Evolutionary conservation across 2,113 vertebrate species (phyloP).

Genomic region (Eulacestoma nigropectus): DNA sequence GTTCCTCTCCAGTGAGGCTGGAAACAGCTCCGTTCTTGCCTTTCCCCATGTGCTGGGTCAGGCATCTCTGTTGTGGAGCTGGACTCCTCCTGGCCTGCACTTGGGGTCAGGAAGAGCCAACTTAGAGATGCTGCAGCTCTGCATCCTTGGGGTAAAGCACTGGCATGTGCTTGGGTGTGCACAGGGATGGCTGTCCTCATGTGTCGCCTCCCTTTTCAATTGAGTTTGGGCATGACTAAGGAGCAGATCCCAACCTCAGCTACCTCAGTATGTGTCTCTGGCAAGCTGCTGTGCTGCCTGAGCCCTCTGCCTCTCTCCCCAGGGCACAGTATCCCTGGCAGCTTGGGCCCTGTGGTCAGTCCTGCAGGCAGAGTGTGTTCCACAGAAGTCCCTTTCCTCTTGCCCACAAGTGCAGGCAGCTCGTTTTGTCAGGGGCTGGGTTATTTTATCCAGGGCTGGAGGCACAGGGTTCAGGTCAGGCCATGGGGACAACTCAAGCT

Average conservation of each 20-base stretch:
- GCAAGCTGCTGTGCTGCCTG: background rate
- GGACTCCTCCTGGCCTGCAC: background rate
- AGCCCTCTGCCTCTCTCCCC: background rate
- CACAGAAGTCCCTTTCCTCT: background rate
- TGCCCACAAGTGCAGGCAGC: background rate
- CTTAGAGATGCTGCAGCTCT: background rate
- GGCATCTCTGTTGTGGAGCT: background rate
- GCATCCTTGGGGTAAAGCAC: background rate
- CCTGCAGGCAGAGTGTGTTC: background rate
- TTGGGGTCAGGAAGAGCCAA: background rate
- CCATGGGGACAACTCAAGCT: background rate
- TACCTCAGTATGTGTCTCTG: background rate
- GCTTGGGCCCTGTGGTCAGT: background rate
- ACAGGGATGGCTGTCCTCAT: accelerated
- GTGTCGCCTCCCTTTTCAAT: background rate
- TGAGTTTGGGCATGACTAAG: background rate
- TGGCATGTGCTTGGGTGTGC: accelerated
- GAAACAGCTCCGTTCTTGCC: background rate
- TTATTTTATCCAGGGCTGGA: background rate
- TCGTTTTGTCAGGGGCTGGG: background rate
- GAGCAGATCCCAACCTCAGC: background rate
- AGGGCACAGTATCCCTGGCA: background rate
- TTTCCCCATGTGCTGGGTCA: accelerated
- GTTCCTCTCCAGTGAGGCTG: background rate
- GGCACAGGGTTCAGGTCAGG: background rate